These are phyloP conservation scores for Heteromormyrus szaboi DNA, from an alignment of 2,797 vertebrate species.

Conservation along the genomic window DNA sequence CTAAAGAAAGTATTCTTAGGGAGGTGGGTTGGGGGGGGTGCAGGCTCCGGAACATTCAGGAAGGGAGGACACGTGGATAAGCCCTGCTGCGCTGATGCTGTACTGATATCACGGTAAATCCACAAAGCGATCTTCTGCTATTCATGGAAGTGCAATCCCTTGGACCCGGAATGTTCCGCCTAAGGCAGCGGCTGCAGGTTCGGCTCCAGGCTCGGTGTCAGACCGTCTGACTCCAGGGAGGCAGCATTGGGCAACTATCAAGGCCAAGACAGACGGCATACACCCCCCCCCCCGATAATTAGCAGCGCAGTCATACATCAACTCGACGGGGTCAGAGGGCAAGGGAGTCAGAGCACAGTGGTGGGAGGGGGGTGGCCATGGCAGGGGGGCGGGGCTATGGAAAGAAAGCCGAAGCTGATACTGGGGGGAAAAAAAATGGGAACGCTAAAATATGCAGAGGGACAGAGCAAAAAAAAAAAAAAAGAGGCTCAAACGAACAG, in stretches of 20 bases:
- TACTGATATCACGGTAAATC: not conserved
- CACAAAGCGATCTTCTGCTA: not conserved
- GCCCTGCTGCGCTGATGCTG: not conserved
- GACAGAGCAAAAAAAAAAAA: not conserved
- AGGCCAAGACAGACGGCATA: not conserved
- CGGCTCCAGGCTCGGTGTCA: not conserved
- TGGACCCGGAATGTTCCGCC: not conserved
- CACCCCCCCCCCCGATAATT: not conserved
- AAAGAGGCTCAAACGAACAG: constrained; percentile 1
- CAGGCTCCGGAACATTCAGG: no score
- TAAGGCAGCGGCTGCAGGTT: not conserved
- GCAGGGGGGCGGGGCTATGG: not conserved
- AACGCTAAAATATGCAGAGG: not conserved
- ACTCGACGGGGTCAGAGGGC: not conserved
- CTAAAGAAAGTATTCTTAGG: not conserved
- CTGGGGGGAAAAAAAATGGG: not conserved
- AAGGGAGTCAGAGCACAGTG: not conserved
- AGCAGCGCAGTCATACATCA: not conserved
- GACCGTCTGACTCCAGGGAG: not conserved
- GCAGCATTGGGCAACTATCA: constrained; percentile 15
- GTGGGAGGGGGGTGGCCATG: not conserved
- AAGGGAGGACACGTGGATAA: not conserved
- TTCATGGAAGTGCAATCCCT: constrained; percentile 40
- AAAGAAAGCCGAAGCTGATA: not conserved
- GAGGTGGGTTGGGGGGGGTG: no score